These are phyloP conservation scores for Cordilura impudica DNA, from an alignment of 2,888 invertebrate genomes.

Conservation along the genomic window DNA sequence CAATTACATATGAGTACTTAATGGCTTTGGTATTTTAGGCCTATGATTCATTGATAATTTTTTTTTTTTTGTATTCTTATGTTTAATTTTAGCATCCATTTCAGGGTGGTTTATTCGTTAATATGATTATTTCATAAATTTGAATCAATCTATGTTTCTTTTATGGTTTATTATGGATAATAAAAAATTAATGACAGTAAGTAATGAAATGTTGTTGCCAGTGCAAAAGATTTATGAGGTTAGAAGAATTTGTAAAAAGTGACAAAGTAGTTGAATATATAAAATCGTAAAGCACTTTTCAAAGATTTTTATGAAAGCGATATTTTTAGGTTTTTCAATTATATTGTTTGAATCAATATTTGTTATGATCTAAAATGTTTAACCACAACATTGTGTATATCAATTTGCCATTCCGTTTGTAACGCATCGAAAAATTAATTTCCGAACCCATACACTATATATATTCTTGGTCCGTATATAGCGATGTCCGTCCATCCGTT, in stretches of 20 bases:
- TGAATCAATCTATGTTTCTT: slow-evolving; percentile 48
- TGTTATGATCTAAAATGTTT: too few species aligned
- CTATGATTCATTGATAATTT: slow-evolving; percentile 39
- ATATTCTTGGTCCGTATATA: too few species aligned
- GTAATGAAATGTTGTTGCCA: slow-evolving; percentile 23
- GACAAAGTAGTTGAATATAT: neutral
- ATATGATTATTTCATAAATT: slow-evolving; percentile 28
- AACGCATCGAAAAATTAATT: too few species aligned
- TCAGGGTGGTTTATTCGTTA: neutral
- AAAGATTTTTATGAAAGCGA: too few species aligned
- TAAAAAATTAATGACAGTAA: slow-evolving; percentile 36
- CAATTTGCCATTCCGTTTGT: too few species aligned
- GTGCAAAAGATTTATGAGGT: neutral
- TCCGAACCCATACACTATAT: too few species aligned
- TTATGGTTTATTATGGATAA: slow-evolving; percentile 53
- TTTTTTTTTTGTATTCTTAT: neutral
- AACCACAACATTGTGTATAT: too few species aligned
- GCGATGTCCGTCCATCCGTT: too few species aligned
- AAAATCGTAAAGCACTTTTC: too few species aligned
- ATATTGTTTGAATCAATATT: too few species aligned
- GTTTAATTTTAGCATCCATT: neutral
- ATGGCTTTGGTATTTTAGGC: neutral
- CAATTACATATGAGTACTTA: neutral
- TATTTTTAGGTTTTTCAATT: too few species aligned
- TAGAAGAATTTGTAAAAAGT: neutral